These are phyloP conservation scores for Acheta domesticus DNA, from an alignment of 2,888 invertebrate genomes.

Conservation along the genomic window DNA sequence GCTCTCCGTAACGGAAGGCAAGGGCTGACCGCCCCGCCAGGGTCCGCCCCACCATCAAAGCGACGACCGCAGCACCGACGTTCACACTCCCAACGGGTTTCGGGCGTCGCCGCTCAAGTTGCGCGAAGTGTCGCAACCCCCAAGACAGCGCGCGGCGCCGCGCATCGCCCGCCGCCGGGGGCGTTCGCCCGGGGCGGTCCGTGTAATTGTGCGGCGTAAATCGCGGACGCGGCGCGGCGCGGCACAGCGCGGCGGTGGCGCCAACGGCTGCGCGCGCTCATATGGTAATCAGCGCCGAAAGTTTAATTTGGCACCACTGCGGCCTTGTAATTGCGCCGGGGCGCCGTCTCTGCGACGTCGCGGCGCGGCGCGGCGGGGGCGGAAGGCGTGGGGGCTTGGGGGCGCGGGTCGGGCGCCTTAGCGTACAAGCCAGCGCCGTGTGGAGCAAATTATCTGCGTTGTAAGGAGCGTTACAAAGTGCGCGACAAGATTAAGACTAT, in stretches of 20 bases:
- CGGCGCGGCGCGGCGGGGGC: not conserved
- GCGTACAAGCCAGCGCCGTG: not conserved
- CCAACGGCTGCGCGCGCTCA: constrained; percentile 50
- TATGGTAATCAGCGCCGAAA: constrained; percentile 46
- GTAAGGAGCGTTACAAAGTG: constrained; percentile 40
- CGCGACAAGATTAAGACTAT: constrained; percentile 53
- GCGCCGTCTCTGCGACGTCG: not conserved
- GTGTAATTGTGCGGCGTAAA: not conserved
- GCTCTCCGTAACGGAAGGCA: too few species aligned
- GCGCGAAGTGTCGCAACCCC: too few species aligned
- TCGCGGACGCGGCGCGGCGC: constrained; percentile 39
- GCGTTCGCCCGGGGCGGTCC: not conserved
- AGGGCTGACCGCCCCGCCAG: too few species aligned
- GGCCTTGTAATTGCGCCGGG: not conserved
- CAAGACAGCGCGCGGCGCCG: too few species aligned
- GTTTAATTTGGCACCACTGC: constrained; percentile 10
- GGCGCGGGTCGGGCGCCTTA: not conserved
- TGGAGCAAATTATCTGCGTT: constrained; percentile 18
- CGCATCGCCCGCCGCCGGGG: too few species aligned
- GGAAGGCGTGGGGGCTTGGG: not conserved
- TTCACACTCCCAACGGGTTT: too few species aligned
- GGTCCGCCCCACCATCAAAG: too few species aligned
- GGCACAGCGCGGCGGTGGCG: constrained; percentile 44
- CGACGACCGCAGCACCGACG: too few species aligned
- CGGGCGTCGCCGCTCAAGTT: too few species aligned